Evolutionary conservation across 2,113 vertebrate species (phyloP), one percentile per base, ranked within the genome.

Genomic region (Nerophis ophidion): DNA sequence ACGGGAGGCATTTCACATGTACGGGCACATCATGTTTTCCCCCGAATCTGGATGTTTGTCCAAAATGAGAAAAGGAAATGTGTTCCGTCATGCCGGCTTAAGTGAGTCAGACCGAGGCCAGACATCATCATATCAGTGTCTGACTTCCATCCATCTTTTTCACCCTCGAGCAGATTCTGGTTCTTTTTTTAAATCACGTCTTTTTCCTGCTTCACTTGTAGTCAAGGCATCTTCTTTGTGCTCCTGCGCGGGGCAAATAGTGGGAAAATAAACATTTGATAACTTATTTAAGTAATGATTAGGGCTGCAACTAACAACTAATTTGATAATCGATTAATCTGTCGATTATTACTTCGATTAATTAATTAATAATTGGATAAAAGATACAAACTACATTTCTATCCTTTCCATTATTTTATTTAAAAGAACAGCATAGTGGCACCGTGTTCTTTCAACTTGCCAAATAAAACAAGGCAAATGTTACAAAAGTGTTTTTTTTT

Each of bases 41-140:
- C 26, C 26, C 26, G 26, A 52, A 34, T 52, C 50, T 33, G 10
- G 13, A 9, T 50, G 16, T 50, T 26, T 44, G 26, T 53, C 13
- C 5, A 33, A 51, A 11, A 44, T 12, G 40, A 78, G 60, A 63
- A 57, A 81, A 76, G 66, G 36, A 76, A 74, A 76, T 68, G 50
- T 60, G 57, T 67, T 62, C 57, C 26, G 61, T 11, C 48, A 42
- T 68, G 63, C 65, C 42, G 40, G 47, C 53, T 61, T 62, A 57
- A 62, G 69, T 52, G 62, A 73, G 35, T 72, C 48, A 65, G 54
- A 60, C 8, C 49, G 10, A 52, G 50, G 33, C 51, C 51, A 36
- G 63, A 66, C 68, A 48, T 38, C 47, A 68, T 76, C 58, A 56
- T 19, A 70, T 70, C 46, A 45, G 26, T 59, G n/a, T 54, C 59